Conservation (phyloP, 2,888 invertebrate genomes). For the Heliconius erato region DNA sequence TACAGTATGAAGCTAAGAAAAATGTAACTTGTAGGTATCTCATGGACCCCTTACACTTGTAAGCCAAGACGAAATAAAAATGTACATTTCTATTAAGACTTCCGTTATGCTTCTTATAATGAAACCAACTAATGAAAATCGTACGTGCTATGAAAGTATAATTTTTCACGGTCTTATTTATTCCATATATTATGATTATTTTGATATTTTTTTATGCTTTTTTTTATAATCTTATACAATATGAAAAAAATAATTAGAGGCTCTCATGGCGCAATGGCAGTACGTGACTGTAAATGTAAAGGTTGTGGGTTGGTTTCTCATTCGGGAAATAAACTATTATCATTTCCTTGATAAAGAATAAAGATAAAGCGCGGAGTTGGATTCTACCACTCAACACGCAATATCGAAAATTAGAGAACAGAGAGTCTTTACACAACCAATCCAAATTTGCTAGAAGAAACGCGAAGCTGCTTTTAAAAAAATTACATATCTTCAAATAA, state of each 20-base stretch:
- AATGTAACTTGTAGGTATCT: not conserved
- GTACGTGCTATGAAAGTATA: slow-evolving; percentile 22
- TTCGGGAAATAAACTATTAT: not conserved
- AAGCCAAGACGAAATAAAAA: not conserved
- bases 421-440: not conserved
- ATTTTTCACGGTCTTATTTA: not conserved
- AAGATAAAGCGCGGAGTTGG: not conserved
- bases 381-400: not conserved
- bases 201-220: not conserved
- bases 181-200: not conserved
- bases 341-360: not conserved
- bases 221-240: not conserved
- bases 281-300: not conserved
- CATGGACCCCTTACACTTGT: not conserved
- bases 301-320: not conserved
- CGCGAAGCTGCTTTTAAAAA: too few relatives aligned
- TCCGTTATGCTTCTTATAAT: slow-evolving; percentile 16
- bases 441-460: too few relatives aligned
- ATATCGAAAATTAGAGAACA: not conserved
- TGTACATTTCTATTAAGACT: not conserved
- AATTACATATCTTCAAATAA: too few relatives aligned
- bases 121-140: slow-evolving; percentile 21
- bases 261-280: not conserved
- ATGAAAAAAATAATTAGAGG: not conserved
- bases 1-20: too few relatives aligned